phyloP scores from a whole-genome alignment of 2,797 vertebrate genomes.

The Avahi laniger region DNA sequence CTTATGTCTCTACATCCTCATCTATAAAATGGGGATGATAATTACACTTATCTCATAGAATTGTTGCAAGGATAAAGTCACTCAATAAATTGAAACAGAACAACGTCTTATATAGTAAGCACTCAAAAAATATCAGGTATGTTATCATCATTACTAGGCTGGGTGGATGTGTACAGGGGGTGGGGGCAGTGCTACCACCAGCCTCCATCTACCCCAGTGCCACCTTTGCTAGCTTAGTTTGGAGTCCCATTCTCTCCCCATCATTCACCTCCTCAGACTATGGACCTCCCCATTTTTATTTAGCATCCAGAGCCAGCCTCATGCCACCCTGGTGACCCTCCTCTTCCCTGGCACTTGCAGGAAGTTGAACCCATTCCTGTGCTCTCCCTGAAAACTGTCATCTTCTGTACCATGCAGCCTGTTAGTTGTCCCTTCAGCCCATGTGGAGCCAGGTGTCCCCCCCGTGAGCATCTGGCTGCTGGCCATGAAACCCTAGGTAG shows the following conservation, averaged over 20 bases:
- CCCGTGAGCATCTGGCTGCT: not conserved
- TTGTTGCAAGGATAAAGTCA: not conserved
- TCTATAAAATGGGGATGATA: not conserved
- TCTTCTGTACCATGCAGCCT: not conserved
- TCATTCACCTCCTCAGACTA: not conserved
- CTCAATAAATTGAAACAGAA: not conserved
- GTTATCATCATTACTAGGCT: not conserved
- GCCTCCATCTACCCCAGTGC: not conserved
- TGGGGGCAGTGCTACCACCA: too few relatives aligned
- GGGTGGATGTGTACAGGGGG: not conserved
- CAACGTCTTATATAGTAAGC: not conserved
- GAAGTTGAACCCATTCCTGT: not conserved
- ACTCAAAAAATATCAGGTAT: not conserved
- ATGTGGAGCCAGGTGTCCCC: not conserved
- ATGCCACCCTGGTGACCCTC: not conserved
- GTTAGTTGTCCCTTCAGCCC: not conserved
- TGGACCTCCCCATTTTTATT: not conserved
- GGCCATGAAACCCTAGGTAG: not conserved
- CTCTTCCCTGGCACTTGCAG: not conserved
- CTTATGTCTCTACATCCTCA: not conserved
- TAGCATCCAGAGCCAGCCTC: not conserved
- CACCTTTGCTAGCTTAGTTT: not conserved
- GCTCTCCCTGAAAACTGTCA: not conserved
- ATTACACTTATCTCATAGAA: not conserved
- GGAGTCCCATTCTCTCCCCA: not conserved